phyloP scores from a whole-genome alignment of 1,140 invertebrate genomes.

The Rhysida immarginata region DNA sequence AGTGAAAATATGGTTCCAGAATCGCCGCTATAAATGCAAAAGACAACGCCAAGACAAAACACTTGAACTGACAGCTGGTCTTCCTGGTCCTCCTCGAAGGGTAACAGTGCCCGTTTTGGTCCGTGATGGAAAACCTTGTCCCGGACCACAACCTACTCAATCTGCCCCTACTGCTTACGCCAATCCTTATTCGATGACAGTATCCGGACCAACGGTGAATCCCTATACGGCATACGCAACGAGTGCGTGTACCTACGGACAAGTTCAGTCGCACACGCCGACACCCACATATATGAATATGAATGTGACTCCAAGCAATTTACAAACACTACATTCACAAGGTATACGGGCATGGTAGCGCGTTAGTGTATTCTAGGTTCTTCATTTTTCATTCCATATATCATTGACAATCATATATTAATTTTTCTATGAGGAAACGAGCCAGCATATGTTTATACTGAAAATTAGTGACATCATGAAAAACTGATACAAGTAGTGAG shows the following conservation, averaged over 20 bases:
- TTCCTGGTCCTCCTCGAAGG: slow-evolving; percentile 29
- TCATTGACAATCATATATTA: too few relatives aligned
- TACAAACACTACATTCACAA: slow-evolving; percentile 4
- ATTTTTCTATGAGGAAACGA: too few relatives aligned
- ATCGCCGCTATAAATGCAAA: slow-evolving; percentile 47
- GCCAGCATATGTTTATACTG: too few relatives aligned
- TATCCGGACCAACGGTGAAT: neutral
- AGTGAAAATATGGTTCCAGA: slow-evolving; percentile 47
- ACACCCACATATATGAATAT: slow-evolving; percentile 2
- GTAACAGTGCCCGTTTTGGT: slow-evolving; percentile 34
- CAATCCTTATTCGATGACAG: slow-evolving; percentile 5
- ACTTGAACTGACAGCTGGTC: slow-evolving; percentile 9
- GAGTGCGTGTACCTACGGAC: neutral
- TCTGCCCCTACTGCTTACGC: neutral
- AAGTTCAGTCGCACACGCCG: neutral
- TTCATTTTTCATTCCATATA: too few relatives aligned
- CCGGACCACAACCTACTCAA: slow-evolving; percentile 9
- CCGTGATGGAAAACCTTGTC: slow-evolving; percentile 33
- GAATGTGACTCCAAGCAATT: neutral
- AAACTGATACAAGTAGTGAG: too few relatives aligned
- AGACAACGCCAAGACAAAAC: slow-evolving; percentile 18
- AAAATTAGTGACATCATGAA: too few relatives aligned
- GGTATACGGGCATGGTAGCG: slow-evolving; percentile 14
- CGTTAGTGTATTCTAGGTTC: too few relatives aligned
- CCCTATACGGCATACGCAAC: neutral